Evolutionary conservation across 2,797 vertebrate genomes (phyloP), one percentile per base, ranked within the genome.

Genomic region (Sebastes dallii): DNA sequence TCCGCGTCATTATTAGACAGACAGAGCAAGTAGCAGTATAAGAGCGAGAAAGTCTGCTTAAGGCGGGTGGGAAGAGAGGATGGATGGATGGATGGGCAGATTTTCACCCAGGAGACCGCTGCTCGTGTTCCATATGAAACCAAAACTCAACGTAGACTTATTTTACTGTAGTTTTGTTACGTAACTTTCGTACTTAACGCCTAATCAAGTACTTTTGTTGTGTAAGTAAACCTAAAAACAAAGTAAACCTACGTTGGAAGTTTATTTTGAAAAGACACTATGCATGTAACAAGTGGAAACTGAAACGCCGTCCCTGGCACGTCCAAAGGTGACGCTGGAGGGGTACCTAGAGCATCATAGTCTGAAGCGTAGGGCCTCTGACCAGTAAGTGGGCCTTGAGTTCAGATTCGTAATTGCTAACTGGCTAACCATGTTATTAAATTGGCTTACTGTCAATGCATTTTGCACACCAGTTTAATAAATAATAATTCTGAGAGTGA

Each of bases 181-280:
- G 14, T 42, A 42, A 42, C 39, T 42, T 16, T 0, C 0, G 39
- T 42, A 0, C 39, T 42, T 42, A 42, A 42, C 39, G 6, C 2
- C 39, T 42, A 42, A 42, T 42, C 5, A 42, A 42, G 39, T 42
- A 42, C 16, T 50, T 50, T 20, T 50, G 46, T 20, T 50, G 46
- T 0, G 18, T 50, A 20, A 50, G 18, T 50, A 42, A 42, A 42
- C 14, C 39, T 42, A 42, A 16, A 42, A 16, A 42, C 39, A 6
- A 42, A 42, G 39, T 42, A 42, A 42, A 42, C 39, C 39, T 42
- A 42, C 39, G 39, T 42, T 42, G 13, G 13, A 42, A 16, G 39
- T 42, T 42, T 42, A 42, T 42, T 42, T 42, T 16, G 22, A 55
- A 55, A 55, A 13, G 22, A 24, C 54, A 13, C 22, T 13, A 56